A percentile compares a stretch with the other conserved stretches of the same genome.
Conservation (phyloP, 2,888 invertebrate species). For the Sabatieria punctata region DNA sequence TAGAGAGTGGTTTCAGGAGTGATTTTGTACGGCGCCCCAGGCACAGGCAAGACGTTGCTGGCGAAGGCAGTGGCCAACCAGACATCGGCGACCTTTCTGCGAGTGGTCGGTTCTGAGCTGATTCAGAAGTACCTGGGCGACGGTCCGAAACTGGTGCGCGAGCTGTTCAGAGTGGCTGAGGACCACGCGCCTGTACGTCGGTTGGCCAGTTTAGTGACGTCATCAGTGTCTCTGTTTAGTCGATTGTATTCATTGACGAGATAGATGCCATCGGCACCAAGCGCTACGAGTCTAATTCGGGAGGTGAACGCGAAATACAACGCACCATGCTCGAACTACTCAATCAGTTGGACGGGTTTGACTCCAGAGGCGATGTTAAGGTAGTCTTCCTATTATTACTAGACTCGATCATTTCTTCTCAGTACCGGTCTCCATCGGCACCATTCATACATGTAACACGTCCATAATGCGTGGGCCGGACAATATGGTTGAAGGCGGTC, state of each 20-base stretch:
- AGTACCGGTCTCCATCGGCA: too few species aligned
- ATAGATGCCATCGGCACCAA: too few species aligned
- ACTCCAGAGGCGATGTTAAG: conserved; percentile 88
- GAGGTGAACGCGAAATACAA: conserved; percentile 97
- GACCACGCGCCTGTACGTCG: conserved; percentile 67
- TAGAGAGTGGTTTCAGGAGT: conserved; percentile 41
- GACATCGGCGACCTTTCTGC: conserved; percentile 91
- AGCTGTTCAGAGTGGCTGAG: conserved; percentile 91
- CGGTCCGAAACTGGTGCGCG: conserved; percentile 92
- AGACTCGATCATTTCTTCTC: too few species aligned
- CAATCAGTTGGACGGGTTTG: too few species aligned
- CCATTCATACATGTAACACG: too few species aligned
- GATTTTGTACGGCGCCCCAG: conserved; percentile 90
- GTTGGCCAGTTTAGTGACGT: not conserved
- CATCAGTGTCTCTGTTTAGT: conserved; percentile 32
- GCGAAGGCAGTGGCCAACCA: conserved; percentile 99
- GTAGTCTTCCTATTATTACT: conserved; percentile 39
- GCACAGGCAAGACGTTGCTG: conserved; percentile 90
- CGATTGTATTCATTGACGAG: too few species aligned
- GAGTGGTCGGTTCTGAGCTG: conserved; percentile 97
- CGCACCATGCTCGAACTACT: too few species aligned
- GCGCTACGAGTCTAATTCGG: conserved; percentile 87
- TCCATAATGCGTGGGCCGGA: too few species aligned
- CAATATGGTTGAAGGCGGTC: too few species aligned
- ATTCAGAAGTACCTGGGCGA: conserved; percentile 96